phyloP scores from a whole-genome alignment of 2,113 vertebrate genomes.

The Coregonus clupeaformis region DNA sequence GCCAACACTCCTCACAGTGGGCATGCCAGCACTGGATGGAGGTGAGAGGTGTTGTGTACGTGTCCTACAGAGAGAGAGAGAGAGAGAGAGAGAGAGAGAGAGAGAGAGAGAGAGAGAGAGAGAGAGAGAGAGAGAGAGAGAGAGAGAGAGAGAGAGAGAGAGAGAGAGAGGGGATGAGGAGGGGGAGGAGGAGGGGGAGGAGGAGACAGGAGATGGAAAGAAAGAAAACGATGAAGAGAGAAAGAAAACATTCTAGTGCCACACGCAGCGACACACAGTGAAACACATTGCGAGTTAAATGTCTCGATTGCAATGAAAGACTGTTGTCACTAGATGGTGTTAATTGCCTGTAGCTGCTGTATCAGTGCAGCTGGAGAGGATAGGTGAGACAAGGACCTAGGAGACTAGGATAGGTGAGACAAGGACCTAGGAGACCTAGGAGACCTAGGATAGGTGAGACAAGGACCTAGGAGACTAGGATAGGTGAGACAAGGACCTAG shows the following conservation, averaged over 20 bases:
- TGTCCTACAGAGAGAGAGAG: constrained; percentile 65
- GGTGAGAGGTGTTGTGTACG: constrained; percentile 75
- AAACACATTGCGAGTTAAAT: background rate
- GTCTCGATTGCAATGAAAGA: constrained; percentile 22
- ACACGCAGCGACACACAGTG: background rate
- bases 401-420: too few relatives aligned
- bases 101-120: too few relatives aligned
- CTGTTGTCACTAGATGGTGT: constrained; percentile 62
- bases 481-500: too few relatives aligned
- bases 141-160: background rate
- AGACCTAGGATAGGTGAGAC: too few relatives aligned
- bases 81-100: background rate
- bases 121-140: too few relatives aligned
- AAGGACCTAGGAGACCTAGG: too few relatives aligned
- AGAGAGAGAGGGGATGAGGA: too few relatives aligned
- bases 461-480: too few relatives aligned
- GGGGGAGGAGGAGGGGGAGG: too few relatives aligned
- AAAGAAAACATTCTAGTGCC: background rate
- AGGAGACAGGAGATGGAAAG: background rate
- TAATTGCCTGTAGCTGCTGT: constrained; percentile 18
- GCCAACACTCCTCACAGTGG: constrained; percentile 83
- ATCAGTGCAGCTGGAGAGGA: background rate
- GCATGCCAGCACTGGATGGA: constrained; percentile 86
- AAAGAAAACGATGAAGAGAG: background rate
- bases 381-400: too few relatives aligned